Conservation (phyloP, 1,140 invertebrate genomes). For the Cyclargus thomasi region DNA sequence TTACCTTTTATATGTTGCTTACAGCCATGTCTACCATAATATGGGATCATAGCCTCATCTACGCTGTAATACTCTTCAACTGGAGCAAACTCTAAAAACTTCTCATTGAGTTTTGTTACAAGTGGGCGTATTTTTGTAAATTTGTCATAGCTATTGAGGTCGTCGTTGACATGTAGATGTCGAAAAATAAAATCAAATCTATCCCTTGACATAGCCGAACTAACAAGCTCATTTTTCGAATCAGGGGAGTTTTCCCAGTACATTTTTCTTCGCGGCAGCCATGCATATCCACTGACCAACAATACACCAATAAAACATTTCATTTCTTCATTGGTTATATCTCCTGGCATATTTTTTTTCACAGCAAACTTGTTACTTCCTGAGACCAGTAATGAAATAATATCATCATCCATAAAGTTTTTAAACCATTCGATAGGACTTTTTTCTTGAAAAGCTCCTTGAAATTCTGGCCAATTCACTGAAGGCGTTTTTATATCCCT, state of each 20-base stretch:
- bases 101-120: too few relatives aligned
- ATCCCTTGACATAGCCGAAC: constrained; percentile 42
- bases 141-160: too few relatives aligned
- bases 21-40: too few relatives aligned
- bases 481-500: constrained; percentile 41
- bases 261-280: constrained; percentile 43
- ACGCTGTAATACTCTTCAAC: too few relatives aligned
- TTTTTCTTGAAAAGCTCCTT: constrained; percentile 41
- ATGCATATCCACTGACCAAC: constrained; percentile 44
- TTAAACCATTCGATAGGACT: too few relatives aligned
- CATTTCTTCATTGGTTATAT: constrained; percentile 47
- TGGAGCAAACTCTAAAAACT: too few relatives aligned
- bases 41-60: too few relatives aligned
- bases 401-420: too few relatives aligned
- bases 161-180: too few relatives aligned
- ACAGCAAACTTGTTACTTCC: constrained; percentile 43
- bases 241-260: constrained; percentile 46
- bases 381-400: constrained; percentile 44
- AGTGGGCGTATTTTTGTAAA: too few relatives aligned
- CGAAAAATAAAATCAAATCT: constrained; percentile 46
- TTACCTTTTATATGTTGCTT: too few relatives aligned
- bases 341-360: constrained; percentile 43
- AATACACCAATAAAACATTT: constrained; percentile 51
- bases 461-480: constrained; percentile 43
- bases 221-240: constrained; percentile 42